These are phyloP conservation scores for Apotomis turbidana DNA, from an alignment of 2,888 invertebrate species.

Conservation along the genomic window DNA sequence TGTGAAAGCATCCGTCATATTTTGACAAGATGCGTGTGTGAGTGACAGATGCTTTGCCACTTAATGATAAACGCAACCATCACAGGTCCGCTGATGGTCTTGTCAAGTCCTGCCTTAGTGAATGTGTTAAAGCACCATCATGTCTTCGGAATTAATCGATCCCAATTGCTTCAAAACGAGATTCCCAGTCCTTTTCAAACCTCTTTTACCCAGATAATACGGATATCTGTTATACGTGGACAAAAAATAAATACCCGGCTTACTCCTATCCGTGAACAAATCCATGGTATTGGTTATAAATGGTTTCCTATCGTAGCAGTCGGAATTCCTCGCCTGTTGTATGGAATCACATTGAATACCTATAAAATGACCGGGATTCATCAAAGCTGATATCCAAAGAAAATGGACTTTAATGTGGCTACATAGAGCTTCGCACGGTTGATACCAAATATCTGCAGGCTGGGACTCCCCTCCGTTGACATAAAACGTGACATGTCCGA, in stretches of 20 bases:
- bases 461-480: slow-evolving; percentile 43
- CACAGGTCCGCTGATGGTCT: neutral
- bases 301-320: slow-evolving; percentile 57
- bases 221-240: slow-evolving; percentile 51
- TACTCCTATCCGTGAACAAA: slow-evolving; percentile 51
- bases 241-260: slow-evolving; percentile 58
- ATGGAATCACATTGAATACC: slow-evolving; percentile 60
- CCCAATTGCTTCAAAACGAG: neutral
- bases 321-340: slow-evolving; percentile 58
- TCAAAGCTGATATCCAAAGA: slow-evolving; percentile 59
- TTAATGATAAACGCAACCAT: no score
- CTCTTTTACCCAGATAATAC: slow-evolving; percentile 61
- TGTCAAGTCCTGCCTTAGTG: neutral
- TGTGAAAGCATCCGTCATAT: no score
- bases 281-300: slow-evolving; percentile 58
- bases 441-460: slow-evolving; percentile 16
- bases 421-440: slow-evolving; percentile 35
- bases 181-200: slow-evolving; percentile 60
- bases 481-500: slow-evolving; percentile 46
- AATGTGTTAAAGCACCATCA: neutral
- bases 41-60: no score
- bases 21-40: no score
- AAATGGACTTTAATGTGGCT: slow-evolving; percentile 45
- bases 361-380: slow-evolving; percentile 57
- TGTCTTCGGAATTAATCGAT: slow-evolving; percentile 1